Evolutionary conservation across 2,113 vertebrate species (phyloP).

Genomic region (Pteropus alecto): DNA sequence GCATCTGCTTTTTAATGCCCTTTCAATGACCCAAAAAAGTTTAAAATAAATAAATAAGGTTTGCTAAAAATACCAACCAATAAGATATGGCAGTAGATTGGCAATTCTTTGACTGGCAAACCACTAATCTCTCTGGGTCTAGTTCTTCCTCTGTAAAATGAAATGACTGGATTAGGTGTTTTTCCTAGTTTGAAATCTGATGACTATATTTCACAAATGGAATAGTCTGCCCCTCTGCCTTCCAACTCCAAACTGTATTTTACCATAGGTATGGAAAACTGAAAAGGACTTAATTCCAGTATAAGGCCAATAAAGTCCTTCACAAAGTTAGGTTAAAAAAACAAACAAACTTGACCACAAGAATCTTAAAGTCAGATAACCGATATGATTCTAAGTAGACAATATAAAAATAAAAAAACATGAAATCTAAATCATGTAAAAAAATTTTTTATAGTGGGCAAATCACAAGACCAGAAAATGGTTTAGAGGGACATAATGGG

Average conservation of each 20-base stretch:
- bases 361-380: constrained; percentile 32
- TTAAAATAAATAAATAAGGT: constrained; percentile 33
- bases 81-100: not conserved
- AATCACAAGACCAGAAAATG: constrained; percentile 1
- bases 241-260: not conserved
- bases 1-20: constrained; percentile 27
- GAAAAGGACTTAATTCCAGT: not conserved
- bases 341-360: not conserved
- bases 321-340: not conserved
- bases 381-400: not conserved
- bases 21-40: not conserved
- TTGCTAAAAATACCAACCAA: constrained; percentile 21
- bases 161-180: not conserved
- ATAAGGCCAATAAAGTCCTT: not conserved
- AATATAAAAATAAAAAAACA: not conserved
- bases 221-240: not conserved
- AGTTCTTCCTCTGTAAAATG: constrained; percentile 8
- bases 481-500: not conserved
- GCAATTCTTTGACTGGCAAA: constrained; percentile 14
- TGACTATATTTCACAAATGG: not conserved
- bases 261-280: not conserved
- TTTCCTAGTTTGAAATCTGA: constrained; percentile 30
- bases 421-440: not conserved
- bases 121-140: not conserved
- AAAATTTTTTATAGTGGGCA: not conserved